Evolutionary conservation across 2,797 vertebrate genomes (phyloP), one percentile per base, ranked within the genome.

Genomic region (Catharus ustulatus): DNA sequence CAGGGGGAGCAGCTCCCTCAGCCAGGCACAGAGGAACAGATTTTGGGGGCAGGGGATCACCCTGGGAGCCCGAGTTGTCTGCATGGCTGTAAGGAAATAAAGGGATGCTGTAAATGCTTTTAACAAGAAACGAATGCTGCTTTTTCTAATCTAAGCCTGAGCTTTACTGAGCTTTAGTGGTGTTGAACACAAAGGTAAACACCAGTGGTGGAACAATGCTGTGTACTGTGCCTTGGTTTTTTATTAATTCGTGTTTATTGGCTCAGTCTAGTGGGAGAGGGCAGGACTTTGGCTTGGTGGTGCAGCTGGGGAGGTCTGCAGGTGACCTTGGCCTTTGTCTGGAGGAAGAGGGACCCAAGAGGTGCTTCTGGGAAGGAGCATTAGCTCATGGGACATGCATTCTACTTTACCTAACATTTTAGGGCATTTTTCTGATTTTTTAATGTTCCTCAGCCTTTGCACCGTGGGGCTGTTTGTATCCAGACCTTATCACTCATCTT

Each of bases 11-110:
- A 40, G 58, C 72, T 55, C 57, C 32, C 24, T 19, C 43, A 30
- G 52, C 8, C 9, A 34, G 38, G 67, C 23, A 17, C 43, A 30
- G 59, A 29, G 38, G 20, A 19, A 45, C 38, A 52, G 15, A 3
- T 51, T 36, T 19, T 6, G 36, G 43, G 36, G 32, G 11, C 42
- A 24, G 48, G 29, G 1, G 59, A 24, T 27, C 19, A 5, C 2
- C 6, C 69, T 15, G 48, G 17, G 22, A 49, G 20, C 9, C 73
- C 0, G 5, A 15, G n/a, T 6, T 1, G 0, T 5, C 62, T 30
- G 6, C 23, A 1, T 7, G 38, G 24, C 5, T 22, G 24, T 11
- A 11, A 52, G 67, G n/a, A 40, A 58, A 67, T 54, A 21, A 48
- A 38, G 26, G 36, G 29, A 19, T 52, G 32, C 5, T 38, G 20